Base-by-base conservation (phyloP, 2,797 vertebrate species). In the Triplophysa yarkandensis region DNA sequence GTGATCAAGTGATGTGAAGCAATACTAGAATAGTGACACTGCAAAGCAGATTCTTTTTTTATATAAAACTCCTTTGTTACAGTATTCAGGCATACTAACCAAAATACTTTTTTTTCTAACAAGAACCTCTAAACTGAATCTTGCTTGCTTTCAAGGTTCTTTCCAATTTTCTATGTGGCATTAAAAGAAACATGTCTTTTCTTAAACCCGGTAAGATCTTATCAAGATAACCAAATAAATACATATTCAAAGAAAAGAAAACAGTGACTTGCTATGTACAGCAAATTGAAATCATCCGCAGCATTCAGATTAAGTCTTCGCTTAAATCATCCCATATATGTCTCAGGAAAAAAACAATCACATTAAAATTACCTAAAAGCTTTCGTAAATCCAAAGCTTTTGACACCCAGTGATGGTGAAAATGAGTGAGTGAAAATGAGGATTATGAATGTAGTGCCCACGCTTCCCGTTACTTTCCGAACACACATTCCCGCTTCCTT, bases 371-470 rank as follows among this genome's bases (percentile, higher is more conserved):
- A 34, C 58, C 60, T 74, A 77, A 48, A 74, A 77, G 74, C 77
- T 58, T 55, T 66, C 57, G 54, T 65, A 66, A 64, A 34, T 71
- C 55, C 74, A 71, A 62, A 75, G 61, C 63, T 28, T 71, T 21
- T 28, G 52, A 68, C 73, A 72, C 68, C 73, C 46, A 50, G 65
- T 30, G 74, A 81, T 63, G 83, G 74, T 64, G 77, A 83, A 84
- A 84, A 77, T 82, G 77, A 87, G 82, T 82, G 77, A 81, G 81
- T 77, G 82, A 85, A 85, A 77, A 77, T 83, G 78, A 80, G 82
- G 78, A 82, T 79, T 75, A 72, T 85, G 70, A 74, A 79, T 76
- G 77, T 81, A 77, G 81, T 79, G 82, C 76, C 77, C 79, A 73
- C 62, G 62, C 76, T 54, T 27, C 68, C 36, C 10, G 17, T 36